phyloP scores from a whole-genome alignment of 1,140 invertebrate genomes.

The Zaprionus tsacasi region DNA sequence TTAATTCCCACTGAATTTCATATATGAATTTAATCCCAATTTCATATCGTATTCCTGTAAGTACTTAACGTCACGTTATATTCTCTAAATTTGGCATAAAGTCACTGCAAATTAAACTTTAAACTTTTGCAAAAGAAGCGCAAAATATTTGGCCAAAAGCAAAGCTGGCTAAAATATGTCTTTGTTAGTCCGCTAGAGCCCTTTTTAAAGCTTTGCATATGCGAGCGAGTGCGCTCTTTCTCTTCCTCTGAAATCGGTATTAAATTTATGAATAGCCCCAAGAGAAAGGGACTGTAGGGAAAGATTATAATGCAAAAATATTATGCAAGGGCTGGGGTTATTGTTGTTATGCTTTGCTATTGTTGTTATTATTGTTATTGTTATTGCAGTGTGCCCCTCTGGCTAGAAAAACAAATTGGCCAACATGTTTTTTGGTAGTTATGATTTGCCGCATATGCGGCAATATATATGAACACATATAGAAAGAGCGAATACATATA shows the following conservation, averaged over 20 bases:
- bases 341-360: background rate
- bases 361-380: conserved; percentile 8
- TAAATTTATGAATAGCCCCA: conserved; percentile 33
- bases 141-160: background rate
- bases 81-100: no score
- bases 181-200: background rate
- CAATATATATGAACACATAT: background rate
- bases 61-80: background rate
- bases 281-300: conserved; percentile 11
- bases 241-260: background rate
- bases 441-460: conserved; percentile 1
- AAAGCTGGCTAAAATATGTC: background rate
- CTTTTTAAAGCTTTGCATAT: conserved; percentile 7
- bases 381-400: background rate
- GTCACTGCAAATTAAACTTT: background rate
- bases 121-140: background rate
- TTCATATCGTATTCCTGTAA: no score
- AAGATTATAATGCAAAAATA: conserved; percentile 18
- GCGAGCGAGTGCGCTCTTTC: background rate
- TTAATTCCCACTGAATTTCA: no score
- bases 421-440: conserved; percentile 2
- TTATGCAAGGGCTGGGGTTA: conserved; percentile 13
- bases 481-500: background rate
- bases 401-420: conserved; percentile 44
- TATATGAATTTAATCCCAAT: no score